phyloP scores from a whole-genome alignment of 2,113 vertebrate genomes.

The Salvator merianae region DNA sequence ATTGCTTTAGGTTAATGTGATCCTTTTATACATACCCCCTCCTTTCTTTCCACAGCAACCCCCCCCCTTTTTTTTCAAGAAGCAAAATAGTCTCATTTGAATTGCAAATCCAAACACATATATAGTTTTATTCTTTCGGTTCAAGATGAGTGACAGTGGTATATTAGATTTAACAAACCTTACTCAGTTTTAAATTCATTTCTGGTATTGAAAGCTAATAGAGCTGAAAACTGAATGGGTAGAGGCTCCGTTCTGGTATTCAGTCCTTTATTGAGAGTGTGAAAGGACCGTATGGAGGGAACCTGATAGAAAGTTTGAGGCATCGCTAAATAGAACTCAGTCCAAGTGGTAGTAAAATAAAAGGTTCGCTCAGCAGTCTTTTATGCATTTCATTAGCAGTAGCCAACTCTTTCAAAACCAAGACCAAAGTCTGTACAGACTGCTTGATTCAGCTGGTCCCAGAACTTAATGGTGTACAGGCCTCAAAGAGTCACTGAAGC shows the following conservation, averaged over 20 bases:
- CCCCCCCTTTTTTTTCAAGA: conserved; percentile 52
- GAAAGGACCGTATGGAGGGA: conserved; percentile 71
- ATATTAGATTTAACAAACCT: conserved; percentile 77
- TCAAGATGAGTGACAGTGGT: conserved; percentile 73
- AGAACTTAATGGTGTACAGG: conserved; percentile 63
- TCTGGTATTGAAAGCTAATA: conserved; percentile 78
- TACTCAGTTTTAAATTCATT: conserved; percentile 75
- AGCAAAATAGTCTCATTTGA: conserved; percentile 74
- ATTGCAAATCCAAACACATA: conserved; percentile 78
- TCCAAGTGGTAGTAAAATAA: conserved; percentile 72
- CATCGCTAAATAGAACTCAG: conserved; percentile 65
- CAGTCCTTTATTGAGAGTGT: conserved; percentile 73
- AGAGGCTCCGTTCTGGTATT: conserved; percentile 70
- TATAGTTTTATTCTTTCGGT: conserved; percentile 71
- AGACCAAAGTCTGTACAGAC: conserved; percentile 41
- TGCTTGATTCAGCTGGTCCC: conserved; percentile 60
- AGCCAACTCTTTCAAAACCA: conserved; percentile 66
- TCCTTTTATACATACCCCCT: conserved; percentile 38
- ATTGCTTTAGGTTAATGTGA: conserved; percentile 68
- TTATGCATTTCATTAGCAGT: conserved; percentile 59
- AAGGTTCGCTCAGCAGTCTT: conserved; percentile 60
- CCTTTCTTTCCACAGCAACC: conserved; percentile 51
- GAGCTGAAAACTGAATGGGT: conserved; percentile 80
- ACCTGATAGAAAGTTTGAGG: conserved; percentile 73
- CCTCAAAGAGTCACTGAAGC: conserved; percentile 55